Evolutionary conservation across 2,113 vertebrate genomes (phyloP).

Genomic region (Anarrhichthys ocellatus): DNA sequence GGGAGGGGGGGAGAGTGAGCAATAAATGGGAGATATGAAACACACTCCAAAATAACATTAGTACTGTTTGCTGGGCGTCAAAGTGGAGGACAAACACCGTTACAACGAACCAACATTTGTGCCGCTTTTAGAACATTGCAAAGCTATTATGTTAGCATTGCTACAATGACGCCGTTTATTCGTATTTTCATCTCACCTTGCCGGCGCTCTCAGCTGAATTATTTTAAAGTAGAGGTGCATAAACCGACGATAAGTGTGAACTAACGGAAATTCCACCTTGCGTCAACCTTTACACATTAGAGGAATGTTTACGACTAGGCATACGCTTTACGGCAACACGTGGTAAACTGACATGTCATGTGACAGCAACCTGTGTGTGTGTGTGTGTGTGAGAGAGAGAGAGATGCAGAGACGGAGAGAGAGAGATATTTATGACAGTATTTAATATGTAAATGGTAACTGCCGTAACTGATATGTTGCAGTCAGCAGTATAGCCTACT

Average conservation of each 20-base stretch:
- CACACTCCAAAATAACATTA: not conserved
- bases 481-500: too few species aligned
- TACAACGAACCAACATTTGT: too few species aligned
- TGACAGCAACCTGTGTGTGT: constrained; percentile 46
- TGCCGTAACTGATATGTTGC: too few species aligned
- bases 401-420: too few species aligned
- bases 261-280: not conserved
- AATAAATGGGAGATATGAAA: not conserved
- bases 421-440: too few species aligned
- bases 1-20: not conserved
- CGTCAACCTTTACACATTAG: fast-evolving
- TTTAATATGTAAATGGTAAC: too few species aligned
- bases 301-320: not conserved
- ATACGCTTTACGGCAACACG: not conserved
- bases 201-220: not conserved
- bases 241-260: not conserved
- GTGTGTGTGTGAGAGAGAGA: not conserved
- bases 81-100: too few species aligned
- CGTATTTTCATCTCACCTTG: constrained; percentile 14
- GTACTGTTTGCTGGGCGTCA: not conserved
- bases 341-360: constrained; percentile 68
- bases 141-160: not conserved
- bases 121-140: not conserved
- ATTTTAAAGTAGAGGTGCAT: not conserved
- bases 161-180: not conserved